A percentile compares a stretch with the other conserved stretches of the same genome.
These are phyloP conservation scores for Pteropus rufus DNA, from an alignment of 2,797 vertebrate species.

Conservation along the genomic window DNA sequence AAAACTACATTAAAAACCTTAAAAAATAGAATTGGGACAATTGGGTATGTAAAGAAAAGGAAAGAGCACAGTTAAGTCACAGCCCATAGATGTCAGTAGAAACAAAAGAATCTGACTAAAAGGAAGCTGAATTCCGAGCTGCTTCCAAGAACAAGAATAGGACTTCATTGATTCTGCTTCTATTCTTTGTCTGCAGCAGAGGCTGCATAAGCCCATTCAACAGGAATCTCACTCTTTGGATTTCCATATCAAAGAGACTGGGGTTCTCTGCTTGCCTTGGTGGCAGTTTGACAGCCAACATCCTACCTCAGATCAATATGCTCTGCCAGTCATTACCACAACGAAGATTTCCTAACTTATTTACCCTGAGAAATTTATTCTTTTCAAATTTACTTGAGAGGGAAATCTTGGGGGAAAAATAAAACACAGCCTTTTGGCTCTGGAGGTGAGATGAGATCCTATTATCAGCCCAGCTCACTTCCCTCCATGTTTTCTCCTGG, in stretches of 20 bases:
- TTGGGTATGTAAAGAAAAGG: not conserved
- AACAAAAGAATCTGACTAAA: conserved; percentile 5
- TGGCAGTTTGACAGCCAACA: conserved; percentile 54
- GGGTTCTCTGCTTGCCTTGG: not conserved
- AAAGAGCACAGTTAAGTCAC: not conserved
- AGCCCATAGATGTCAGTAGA: conserved; percentile 70
- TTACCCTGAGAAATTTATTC: conserved; percentile 32
- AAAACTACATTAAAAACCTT: not conserved
- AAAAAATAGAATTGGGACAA: not conserved
- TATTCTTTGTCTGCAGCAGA: not conserved
- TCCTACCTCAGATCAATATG: conserved; percentile 33
- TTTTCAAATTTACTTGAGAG: not conserved
- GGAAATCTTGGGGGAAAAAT: not conserved
- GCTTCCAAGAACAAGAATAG: not conserved
- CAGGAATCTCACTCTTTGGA: not conserved
- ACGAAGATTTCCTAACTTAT: not conserved
- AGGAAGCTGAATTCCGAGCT: not conserved
- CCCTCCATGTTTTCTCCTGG: not conserved
- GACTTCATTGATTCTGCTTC: not conserved
- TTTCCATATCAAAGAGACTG: conserved; percentile 65
- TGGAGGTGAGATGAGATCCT: not conserved
- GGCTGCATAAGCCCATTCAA: not conserved
- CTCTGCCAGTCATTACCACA: conserved; percentile 21
- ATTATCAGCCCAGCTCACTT: not conserved
- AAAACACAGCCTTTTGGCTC: not conserved